Evolutionary conservation across 2,113 vertebrate genomes (phyloP).

Genomic region (Garra rufa): DNA sequence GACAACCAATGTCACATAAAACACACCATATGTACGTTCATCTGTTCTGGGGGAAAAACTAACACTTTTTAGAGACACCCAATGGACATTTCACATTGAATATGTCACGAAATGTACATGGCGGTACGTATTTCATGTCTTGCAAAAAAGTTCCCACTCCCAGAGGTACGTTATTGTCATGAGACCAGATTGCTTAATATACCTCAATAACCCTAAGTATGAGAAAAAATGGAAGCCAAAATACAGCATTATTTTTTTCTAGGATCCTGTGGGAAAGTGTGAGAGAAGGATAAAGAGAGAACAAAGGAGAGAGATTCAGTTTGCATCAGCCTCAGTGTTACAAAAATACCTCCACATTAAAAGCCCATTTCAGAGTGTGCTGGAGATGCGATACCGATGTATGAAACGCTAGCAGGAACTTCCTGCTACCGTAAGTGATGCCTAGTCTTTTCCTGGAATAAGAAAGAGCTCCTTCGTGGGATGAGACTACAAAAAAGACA

Average conservation of each 20-base stretch:
- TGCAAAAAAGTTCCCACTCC: no score
- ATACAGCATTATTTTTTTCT: constrained; percentile 18
- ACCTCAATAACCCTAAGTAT: not conserved
- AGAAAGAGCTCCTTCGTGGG: constrained; percentile 19
- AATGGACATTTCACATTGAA: no score
- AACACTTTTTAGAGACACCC: no score
- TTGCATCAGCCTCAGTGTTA: constrained; percentile 31
- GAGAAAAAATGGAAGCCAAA: not conserved
- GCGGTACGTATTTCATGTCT: no score
- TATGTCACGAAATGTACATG: no score
- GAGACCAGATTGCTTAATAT: not conserved
- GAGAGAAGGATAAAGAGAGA: constrained; percentile 3
- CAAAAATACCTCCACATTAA: constrained; percentile 33
- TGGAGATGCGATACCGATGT: constrained; percentile 12
- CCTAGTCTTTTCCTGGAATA: constrained; percentile 45
- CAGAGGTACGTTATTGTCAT: no score
- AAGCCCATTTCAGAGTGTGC: constrained; percentile 1
- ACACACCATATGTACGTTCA: no score
- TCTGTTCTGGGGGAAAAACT: no score
- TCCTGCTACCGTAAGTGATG: constrained; percentile 44
- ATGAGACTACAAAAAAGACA: constrained; percentile 26
- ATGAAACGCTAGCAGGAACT: constrained; percentile 7
- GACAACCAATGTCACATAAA: no score
- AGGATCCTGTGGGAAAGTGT: constrained; percentile 2
- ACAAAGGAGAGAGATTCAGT: not conserved